Evolutionary conservation across 2,888 invertebrate genomes (phyloP).

Genomic region (Tridacna crocea): DNA sequence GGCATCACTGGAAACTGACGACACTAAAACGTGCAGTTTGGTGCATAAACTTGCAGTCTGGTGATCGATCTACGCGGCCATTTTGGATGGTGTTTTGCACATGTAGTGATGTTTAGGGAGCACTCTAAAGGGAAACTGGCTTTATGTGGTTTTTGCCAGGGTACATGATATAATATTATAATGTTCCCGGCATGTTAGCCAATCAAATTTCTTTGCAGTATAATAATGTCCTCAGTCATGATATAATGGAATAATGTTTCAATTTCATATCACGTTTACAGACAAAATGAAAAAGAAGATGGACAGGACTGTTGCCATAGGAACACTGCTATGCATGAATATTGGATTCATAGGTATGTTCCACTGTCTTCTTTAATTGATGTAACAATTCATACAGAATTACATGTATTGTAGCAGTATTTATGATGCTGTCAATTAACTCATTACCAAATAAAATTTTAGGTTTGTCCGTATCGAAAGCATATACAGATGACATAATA

Average conservation of each 20-base stretch:
- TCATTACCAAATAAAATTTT: neutral
- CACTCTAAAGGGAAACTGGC: too few relatives aligned
- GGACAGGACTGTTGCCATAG: slow-evolving; percentile 49
- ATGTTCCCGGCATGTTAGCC: too few relatives aligned
- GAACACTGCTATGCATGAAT: slow-evolving; percentile 44
- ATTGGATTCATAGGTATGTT: slow-evolving; percentile 48
- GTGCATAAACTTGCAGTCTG: too few relatives aligned
- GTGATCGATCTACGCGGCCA: too few relatives aligned
- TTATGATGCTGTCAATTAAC: neutral
- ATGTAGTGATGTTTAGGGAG: too few relatives aligned
- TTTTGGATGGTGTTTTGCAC: too few relatives aligned
- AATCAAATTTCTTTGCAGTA: too few relatives aligned
- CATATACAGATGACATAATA: too few relatives aligned
- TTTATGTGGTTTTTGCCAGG: too few relatives aligned
- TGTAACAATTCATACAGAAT: neutral
- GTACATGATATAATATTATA: too few relatives aligned
- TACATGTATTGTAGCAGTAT: neutral
- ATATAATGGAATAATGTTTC: neutral
- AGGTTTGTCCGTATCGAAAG: neutral
- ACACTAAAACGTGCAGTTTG: too few relatives aligned
- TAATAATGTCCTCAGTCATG: neutral
- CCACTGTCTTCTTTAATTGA: neutral
- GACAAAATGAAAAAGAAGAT: slow-evolving; percentile 31
- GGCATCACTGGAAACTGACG: too few relatives aligned
- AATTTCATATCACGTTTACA: neutral